These are phyloP conservation scores for Brachionus asplanchnoidis DNA, from an alignment of 1,140 invertebrate species.

Conservation along the genomic window DNA sequence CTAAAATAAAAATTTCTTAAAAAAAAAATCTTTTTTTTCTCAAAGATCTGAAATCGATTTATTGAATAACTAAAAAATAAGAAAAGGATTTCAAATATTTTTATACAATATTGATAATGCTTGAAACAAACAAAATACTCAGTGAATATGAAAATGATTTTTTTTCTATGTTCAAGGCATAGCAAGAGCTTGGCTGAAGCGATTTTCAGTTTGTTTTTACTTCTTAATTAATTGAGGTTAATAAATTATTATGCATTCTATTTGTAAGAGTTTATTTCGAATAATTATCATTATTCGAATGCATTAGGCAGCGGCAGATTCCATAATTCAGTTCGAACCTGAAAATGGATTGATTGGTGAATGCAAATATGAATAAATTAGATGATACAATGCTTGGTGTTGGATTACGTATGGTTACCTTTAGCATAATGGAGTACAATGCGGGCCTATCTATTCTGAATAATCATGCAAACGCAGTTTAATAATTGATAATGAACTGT, in stretches of 20 bases:
- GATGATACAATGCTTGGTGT: not conserved
- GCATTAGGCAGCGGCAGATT: not conserved
- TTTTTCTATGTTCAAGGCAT: not conserved
- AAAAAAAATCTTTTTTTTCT: not conserved
- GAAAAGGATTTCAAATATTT: not conserved
- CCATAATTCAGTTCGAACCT: not conserved
- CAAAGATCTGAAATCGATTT: not conserved
- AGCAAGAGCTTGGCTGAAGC: not conserved
- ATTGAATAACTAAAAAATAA: not conserved
- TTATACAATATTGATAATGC: not conserved
- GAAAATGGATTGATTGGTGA: not conserved
- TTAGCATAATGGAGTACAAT: not conserved
- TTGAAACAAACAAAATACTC: not conserved
- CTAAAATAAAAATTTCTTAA: not conserved
- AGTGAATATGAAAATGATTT: not conserved
- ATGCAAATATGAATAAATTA: not conserved
- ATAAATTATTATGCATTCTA: constrained; percentile 1
- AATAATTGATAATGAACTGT: not conserved
- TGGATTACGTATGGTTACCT: not conserved
- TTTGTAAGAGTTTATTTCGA: not conserved
- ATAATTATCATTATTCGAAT: not conserved
- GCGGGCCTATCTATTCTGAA: not conserved
- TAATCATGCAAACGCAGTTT: not conserved
- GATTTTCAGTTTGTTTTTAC: not conserved
- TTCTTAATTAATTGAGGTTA: constrained; percentile 25